Conservation (phyloP, 2,113 vertebrate genomes). For the Pseudopipra pipra region DNA sequence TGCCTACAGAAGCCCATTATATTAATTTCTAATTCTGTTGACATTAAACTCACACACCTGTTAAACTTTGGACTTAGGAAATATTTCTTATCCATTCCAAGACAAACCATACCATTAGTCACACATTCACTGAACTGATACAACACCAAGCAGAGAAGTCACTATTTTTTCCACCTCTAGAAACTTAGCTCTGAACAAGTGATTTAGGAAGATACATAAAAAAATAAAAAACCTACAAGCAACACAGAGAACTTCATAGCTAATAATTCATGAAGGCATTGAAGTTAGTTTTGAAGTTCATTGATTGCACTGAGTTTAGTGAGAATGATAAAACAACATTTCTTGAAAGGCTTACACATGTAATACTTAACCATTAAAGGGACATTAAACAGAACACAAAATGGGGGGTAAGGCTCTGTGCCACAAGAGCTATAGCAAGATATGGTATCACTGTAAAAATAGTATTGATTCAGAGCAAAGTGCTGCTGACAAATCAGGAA, state of each 20-base stretch:
- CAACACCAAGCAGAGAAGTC: neutral
- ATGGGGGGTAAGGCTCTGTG: neutral
- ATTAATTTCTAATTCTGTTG: constrained; percentile 19
- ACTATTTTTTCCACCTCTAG: neutral
- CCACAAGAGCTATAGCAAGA: neutral
- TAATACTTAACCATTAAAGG: neutral
- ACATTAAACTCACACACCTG: constrained; percentile 14
- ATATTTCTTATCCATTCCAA: constrained; percentile 24
- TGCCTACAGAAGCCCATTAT: neutral
- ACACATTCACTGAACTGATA: neutral
- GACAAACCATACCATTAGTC: constrained; percentile 26
- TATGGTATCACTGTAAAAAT: neutral
- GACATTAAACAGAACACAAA: neutral
- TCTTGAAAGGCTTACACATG: neutral
- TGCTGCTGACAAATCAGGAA: neutral
- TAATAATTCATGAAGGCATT: neutral
- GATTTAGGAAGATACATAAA: neutral
- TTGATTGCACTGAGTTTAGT: neutral
- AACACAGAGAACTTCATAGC: neutral
- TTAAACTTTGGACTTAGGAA: constrained; percentile 54
- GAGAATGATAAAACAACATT: neutral
- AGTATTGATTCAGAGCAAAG: neutral
- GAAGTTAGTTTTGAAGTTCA: neutral
- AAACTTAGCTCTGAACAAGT: neutral
- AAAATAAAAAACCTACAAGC: neutral